These are phyloP conservation scores for Perizoma affinitatum DNA, from an alignment of 2,888 invertebrate genomes.

Conservation along the genomic window DNA sequence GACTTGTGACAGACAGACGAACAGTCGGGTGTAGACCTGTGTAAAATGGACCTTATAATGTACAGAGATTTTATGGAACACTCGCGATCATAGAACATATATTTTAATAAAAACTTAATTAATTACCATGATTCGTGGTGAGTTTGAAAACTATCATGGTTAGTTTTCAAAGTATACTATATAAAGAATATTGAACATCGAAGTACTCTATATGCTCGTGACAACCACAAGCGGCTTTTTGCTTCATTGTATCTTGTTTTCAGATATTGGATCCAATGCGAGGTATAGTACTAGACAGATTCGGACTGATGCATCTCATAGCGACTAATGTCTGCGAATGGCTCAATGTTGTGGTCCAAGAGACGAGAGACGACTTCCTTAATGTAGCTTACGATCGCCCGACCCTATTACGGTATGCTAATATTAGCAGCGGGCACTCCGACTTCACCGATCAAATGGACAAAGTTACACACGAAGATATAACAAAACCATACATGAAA, in stretches of 20 bases:
- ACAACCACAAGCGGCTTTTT: no score
- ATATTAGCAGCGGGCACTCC: slow-evolving; percentile 56
- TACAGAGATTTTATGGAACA: no score
- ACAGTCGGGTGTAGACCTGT: no score
- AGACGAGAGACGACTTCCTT: slow-evolving; percentile 93
- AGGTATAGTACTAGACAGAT: slow-evolving; percentile 84
- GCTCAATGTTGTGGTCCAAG: slow-evolving; percentile 93
- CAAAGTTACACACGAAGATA: slow-evolving; percentile 53
- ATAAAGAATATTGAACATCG: no score
- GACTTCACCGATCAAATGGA: slow-evolving; percentile 51
- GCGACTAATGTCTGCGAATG: slow-evolving; percentile 97
- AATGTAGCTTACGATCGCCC: slow-evolving; percentile 68
- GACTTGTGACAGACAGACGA: no score
- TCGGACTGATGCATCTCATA: slow-evolving; percentile 97
- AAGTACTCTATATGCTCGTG: no score
- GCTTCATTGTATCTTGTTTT: slow-evolving; percentile 30
- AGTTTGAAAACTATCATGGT: no score
- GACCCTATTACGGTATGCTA: slow-evolving; percentile 63
- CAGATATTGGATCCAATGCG: slow-evolving; percentile 77
- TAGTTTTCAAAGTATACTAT: no score
- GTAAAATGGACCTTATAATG: no score
- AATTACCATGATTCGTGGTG: no score
- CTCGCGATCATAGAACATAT: no score
- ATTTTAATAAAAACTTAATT: no score
- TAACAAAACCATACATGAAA: slow-evolving; percentile 22